Evolutionary conservation across 2,113 vertebrate species (phyloP), one percentile per base, ranked within the genome.

Genomic region (Hepsetus odoe): DNA sequence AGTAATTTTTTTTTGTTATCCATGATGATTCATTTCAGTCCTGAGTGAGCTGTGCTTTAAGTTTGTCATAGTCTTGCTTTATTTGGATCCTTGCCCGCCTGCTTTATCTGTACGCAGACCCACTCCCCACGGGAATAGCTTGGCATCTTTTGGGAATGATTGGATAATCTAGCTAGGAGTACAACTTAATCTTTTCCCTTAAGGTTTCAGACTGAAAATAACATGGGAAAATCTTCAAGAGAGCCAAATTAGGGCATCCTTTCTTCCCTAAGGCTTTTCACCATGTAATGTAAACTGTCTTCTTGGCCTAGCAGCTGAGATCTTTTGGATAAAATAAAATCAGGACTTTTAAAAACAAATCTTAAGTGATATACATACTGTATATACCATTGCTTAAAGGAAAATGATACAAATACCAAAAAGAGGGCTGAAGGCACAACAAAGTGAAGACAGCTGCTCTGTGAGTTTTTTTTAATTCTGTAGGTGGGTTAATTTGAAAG

Each of bases 381-480:
- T 87, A 86, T 87, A 88, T 85, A 87, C 75, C 79, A 85, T 82
- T 83, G 24, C 76, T 68, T 80, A 53, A 77, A 55, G 53, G 67
- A 81, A n/a, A 88, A 76, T 77, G 72, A 82, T 61, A 87, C 86
- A 88, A 86, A 77, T 59, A 78, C 85, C 80, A 83, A 66, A 84
- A 28, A 84, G 24, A 13, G 64, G 38, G 71, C 82, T 67, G 58
- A 93, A 94, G 93, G 92, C 92, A 94, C 92, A 81, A 86, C 69
- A 85, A 82, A 77, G 87, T 83, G 88, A 85, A 83, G 85, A 83
- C 81, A 80, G 82, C 83, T 82, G 87, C 82, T 86, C 84, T 55
- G 79, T 64, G 80, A 33, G 83, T 83, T 73, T 77, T 85, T 89
- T 91, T 90, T 92, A 91, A 87, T 76, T 49, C 76, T 3, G 24